Evolutionary conservation across 2,113 vertebrate species (phyloP), one percentile per base, ranked within the genome.

Genomic region (Elephantulus edwardii): DNA sequence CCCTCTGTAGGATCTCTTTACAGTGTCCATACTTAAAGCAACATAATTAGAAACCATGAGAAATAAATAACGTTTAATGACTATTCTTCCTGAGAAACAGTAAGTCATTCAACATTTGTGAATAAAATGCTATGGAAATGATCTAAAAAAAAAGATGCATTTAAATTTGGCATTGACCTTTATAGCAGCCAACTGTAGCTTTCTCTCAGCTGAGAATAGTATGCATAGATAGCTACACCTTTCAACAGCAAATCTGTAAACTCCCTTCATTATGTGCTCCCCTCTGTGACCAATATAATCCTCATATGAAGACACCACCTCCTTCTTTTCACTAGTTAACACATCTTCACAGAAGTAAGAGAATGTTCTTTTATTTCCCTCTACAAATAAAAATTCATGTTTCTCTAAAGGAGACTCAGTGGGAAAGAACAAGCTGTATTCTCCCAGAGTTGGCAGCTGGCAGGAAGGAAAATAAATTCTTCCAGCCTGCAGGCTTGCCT

Each of bases 61-160:
- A 66, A 70, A 91, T 58, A 82, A 94, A 96, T 19, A 38, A 94
- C 93, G 68, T 82, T 76, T 50, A 93, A 92, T 89, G 86, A 58
- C 38, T 91, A 86, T 88, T 92, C 89, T 81, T 76, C 62, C 38
- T 91, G 75, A 79, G 76, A 88, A 94, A 83, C 26, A 74, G 77
- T 91, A 96, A 95, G 88, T 60, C 9, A 79, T 52, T 95, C 40
- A 70, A 35, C 35, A 35, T 28, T 83, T 90, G 76, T 35, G 58
- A 93, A 91, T 94, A 83, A 91, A 96, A 82, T 7, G 6, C 33
- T 86, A 77, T 90, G 89, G 88, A n/a, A 95, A 91, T 12, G 4
- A 74, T 62, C 70, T 83, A 14, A 9, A 54, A 83, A n/a, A 79
- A n/a, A 30, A 85, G 50, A 77, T 0, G 24, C 9, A 72, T 64